Conservation (phyloP, 2,113 vertebrate genomes). For the Saimiri boliviensis region DNA sequence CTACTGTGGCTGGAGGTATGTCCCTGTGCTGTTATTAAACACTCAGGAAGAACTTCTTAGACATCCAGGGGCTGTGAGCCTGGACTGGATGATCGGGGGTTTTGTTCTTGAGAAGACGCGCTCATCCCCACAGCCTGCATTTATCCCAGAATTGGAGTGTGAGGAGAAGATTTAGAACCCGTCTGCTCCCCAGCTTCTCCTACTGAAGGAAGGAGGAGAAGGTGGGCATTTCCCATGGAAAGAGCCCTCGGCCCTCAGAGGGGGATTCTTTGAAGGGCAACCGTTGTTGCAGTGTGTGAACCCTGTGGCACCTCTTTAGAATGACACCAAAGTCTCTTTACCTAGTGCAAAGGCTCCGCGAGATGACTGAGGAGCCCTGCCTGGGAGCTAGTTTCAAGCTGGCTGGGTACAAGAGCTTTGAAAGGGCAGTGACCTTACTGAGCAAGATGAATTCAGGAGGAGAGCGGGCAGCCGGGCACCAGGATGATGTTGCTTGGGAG, state of each 20-base stretch:
- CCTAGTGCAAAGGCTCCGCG: too few species aligned
- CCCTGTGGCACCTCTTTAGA: too few species aligned
- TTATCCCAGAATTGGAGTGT: rapidly evolving
- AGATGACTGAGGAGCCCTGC: too few species aligned
- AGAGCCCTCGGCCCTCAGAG: too few species aligned
- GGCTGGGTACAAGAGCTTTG: too few species aligned
- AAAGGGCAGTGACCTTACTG: rapidly evolving
- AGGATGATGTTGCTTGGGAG: rapidly evolving
- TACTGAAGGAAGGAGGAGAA: too few species aligned
- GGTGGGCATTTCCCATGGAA: too few species aligned
- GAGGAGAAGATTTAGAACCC: rapidly evolving
- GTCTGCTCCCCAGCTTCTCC: not conserved
- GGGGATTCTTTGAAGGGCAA: too few species aligned
- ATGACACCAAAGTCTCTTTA: too few species aligned
- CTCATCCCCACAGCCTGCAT: not conserved
- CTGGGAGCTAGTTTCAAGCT: too few species aligned
- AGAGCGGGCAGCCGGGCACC: rapidly evolving
- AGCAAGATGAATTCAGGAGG: too few species aligned
- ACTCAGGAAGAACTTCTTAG: not conserved
- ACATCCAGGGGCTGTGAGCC: not conserved
- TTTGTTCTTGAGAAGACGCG: not conserved
- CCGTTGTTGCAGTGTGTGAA: too few species aligned
- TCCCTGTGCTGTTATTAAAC: not conserved
- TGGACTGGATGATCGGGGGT: rapidly evolving
- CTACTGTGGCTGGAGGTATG: not conserved